Base-by-base conservation (phyloP, 2,113 vertebrate genomes). In the Geococcyx californianus region DNA sequence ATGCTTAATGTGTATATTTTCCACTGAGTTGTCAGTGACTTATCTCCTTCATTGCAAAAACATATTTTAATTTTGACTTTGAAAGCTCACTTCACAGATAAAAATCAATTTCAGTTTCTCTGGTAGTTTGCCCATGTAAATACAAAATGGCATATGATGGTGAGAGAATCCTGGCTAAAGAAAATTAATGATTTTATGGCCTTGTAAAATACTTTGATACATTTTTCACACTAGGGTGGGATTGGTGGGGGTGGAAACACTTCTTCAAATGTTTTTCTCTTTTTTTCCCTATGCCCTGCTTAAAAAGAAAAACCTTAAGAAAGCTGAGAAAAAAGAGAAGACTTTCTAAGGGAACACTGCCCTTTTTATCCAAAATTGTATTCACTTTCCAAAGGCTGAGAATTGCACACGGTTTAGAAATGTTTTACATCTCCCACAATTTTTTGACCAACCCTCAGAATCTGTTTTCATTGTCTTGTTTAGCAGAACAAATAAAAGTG, bases 31-130 rank as follows among this genome's bases (percentile, higher is more conserved):
- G 16, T 58, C 29, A 82, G 31, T 15, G 23, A 85, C 34, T 93
- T 85, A 44, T 66, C 16, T 69, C n/a, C 36, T 89, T 81, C 54
- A 23, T 29, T 87, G 44, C 38, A 78, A 93, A 89, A 78, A 12
- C 4, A 4, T 55, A 40, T 91, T 90, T 94, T 80, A 93, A 62
- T 97, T 83, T 55, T 88, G 55, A 44, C 67, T 93, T 89, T 58
- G 56, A 67, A 84, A 91, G 36, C 42, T 92, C 24, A 52, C 18
- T 76, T 63, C 21, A 45, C 16, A 54, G 74, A 64, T 68, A 67
- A 90, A 82, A 85, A 68, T 52, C 31, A 64, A 47, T 93, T 83
- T 84, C 19, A 13, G 31, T 33, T 86, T 79, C 68, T 73, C 36
- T 77, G n/a, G n/a, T 36, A 91, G 77, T 14, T 81, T 56, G 56